phyloP scores from a whole-genome alignment of 1,140 invertebrate species.

The Probaryconus sp. region DNA sequence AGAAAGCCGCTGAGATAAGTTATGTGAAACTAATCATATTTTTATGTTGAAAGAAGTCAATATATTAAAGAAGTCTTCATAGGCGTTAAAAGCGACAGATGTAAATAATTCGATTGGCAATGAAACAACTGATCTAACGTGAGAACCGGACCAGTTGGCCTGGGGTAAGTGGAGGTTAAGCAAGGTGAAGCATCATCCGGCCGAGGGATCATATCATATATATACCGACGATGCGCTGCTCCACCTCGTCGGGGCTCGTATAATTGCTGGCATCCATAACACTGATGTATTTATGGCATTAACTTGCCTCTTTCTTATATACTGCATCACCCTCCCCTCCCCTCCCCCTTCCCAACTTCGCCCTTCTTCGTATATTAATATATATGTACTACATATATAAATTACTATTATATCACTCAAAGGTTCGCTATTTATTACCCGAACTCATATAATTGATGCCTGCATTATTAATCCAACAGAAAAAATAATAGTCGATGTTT shows the following conservation, averaged over 20 bases:
- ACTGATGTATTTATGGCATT: conserved; percentile 78
- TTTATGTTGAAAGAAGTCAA: conserved; percentile 7
- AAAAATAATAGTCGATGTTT: conserved; percentile 37
- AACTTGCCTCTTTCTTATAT: conserved; percentile 76
- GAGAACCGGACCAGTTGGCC: conserved; percentile 72
- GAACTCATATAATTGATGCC: conserved; percentile 49
- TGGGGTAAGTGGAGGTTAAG: conserved; percentile 63
- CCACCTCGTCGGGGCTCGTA: conserved; percentile 74
- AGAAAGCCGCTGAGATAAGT: no score
- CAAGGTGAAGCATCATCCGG: conserved; percentile 67
- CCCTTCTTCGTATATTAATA: conserved; percentile 43
- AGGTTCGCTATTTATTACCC: conserved; percentile 50
- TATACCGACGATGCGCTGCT: conserved; percentile 67
- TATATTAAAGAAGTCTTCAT: conserved; percentile 21
- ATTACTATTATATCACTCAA: conserved; percentile 60
- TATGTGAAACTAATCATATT: conserved; percentile 31
- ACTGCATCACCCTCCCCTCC: conserved; percentile 51
- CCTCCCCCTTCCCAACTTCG: conserved; percentile 41
- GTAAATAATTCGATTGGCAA: conserved; percentile 69
- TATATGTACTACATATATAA: conserved; percentile 53
- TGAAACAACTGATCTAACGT: conserved; percentile 68
- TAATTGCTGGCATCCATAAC: conserved; percentile 79
- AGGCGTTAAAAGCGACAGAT: conserved; percentile 48
- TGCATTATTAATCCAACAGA: conserved; percentile 45
- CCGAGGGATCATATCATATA: conserved; percentile 68